Conservation (phyloP, 2,113 vertebrate species). For the Rhinoderma darwinii region DNA sequence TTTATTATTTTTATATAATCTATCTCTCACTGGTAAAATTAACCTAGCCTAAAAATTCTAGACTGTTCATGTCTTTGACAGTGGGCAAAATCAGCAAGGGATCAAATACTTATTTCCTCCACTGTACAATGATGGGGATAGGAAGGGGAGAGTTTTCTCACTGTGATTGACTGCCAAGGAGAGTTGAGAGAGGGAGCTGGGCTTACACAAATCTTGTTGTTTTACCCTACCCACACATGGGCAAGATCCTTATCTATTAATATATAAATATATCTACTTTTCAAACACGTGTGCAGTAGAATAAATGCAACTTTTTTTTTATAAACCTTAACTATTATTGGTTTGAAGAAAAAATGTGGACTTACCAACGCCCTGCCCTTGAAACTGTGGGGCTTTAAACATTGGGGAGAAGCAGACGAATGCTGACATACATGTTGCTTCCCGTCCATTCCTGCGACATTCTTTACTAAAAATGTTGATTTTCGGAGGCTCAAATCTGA, state of each 20-base stretch:
- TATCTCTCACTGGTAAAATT: too few relatives aligned
- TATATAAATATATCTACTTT: too few relatives aligned
- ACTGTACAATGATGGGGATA: neutral
- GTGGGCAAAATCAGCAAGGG: too few relatives aligned
- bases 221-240: too few relatives aligned
- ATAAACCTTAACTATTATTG: neutral
- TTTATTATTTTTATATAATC: too few relatives aligned
- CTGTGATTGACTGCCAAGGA: neutral
- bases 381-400: slow-evolving; percentile 80
- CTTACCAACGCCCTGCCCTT: slow-evolving; percentile 82
- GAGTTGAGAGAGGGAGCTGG: neutral
- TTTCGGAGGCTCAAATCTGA: slow-evolving; percentile 89
- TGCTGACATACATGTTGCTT: slow-evolving; percentile 91
- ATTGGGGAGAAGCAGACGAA: slow-evolving; percentile 88
- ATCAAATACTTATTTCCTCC: too few relatives aligned
- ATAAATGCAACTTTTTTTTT: neutral
- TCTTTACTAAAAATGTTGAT: slow-evolving; percentile 97
- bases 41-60: too few relatives aligned
- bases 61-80: too few relatives aligned
- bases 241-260: too few relatives aligned
- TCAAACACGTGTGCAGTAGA: too few relatives aligned
- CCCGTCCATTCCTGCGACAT: slow-evolving; percentile 86
- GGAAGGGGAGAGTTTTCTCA: neutral
- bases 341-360: neutral
- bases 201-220: too few relatives aligned